Base-by-base conservation (phyloP, 1,140 invertebrate species). In the Drosophila albomicans region DNA sequence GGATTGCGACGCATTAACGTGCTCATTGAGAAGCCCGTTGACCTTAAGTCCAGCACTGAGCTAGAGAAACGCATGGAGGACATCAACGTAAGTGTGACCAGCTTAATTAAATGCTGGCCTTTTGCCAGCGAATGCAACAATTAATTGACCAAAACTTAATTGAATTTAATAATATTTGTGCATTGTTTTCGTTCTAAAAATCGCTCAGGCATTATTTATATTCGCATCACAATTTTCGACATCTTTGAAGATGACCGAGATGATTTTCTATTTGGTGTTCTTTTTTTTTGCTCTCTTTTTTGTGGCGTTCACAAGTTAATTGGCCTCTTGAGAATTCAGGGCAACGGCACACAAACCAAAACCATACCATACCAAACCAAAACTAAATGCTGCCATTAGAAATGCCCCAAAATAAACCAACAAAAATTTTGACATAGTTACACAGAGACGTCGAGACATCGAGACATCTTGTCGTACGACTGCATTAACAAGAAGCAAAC, bases 1-100 rank as follows among this genome's bases (percentile, higher is more conserved):
- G 91, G 91, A 11, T 54, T 92, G 15, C 88, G 91, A 10, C 91
- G 91, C 52, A 91, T 92, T 16, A 87, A 91, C 75, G 91, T 91
- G 32, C 51, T 92, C n/a, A 92, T 92, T 20, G 89, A 91, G 28
- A 91, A 92, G 46, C 81, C 91, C 5, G 77, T 92, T 3, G 84
- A 92, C 75, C 63, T 75, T 1, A 84, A 88, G 69, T 91, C 92
- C n/a, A 81, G 80, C 45, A 57, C 61, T 28, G 92, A 92, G 30
- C 71, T 92, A 46, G 84, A 91, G 59, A 90, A 86, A 56, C 87
- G 92, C 56, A 71, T 92, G 65, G 78, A 84, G 59, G 92, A 92
- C 51, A 92, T 92, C 64, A 91, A 87, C 59, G 92, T 92, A 68
- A 92, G 92, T 92, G 63, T 59, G 20, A 66, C 30, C 13, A 25